phyloP scores from a whole-genome alignment of 2,113 vertebrate genomes.

The Eulemur rufifrons region DNA sequence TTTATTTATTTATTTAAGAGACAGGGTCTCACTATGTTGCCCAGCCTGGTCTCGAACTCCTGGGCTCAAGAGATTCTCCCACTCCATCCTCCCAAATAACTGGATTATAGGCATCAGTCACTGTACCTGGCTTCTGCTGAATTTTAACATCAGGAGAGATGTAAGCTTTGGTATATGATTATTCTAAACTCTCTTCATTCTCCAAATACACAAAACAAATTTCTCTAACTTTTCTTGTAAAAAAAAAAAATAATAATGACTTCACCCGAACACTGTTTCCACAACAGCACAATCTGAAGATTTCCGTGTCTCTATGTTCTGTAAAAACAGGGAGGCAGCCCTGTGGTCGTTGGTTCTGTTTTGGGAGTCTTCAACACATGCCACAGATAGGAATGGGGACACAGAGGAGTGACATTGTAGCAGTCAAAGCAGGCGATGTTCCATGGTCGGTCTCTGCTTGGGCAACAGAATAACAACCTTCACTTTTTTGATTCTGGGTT shows the following conservation, averaged over 20 bases:
- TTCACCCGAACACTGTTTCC: background rate
- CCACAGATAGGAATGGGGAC: background rate
- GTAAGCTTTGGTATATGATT: background rate
- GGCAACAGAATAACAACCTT: background rate
- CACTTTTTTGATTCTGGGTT: background rate
- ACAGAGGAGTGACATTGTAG: background rate
- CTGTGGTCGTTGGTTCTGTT: background rate
- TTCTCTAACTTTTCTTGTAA: slow-evolving; percentile 19
- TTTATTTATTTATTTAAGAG: too few species aligned
- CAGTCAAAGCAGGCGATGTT: background rate
- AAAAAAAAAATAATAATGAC: background rate
- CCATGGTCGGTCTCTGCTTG: background rate
- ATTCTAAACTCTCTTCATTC: background rate
- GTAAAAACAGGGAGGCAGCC: background rate
- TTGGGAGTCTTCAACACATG: background rate
- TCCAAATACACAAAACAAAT: slow-evolving; percentile 27
- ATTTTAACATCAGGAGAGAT: slow-evolving; percentile 22
- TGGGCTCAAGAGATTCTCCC: background rate
- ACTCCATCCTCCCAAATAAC: background rate
- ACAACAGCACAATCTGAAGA: background rate
- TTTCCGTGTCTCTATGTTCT: background rate
- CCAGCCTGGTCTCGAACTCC: background rate
- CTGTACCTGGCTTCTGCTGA: too few species aligned
- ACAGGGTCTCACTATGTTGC: background rate
- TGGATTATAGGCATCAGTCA: too few species aligned